Percentiles rank a stretch among this genome's conserved stretches.
Conservation (phyloP, 1,140 invertebrate genomes). For the Heliconius hermathena region DNA sequence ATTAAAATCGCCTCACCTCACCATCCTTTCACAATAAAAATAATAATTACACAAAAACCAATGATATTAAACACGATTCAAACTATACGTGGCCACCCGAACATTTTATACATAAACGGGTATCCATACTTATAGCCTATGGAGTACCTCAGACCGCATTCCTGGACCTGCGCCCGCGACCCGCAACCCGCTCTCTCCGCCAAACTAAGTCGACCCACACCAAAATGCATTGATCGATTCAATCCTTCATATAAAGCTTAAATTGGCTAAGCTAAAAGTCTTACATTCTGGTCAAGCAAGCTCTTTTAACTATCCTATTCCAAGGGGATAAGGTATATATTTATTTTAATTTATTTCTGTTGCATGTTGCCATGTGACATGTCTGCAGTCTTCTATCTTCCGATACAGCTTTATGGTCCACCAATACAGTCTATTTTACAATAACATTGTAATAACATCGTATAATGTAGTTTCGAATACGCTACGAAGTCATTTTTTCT, state of each 20-base stretch:
- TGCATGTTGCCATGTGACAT: slow-evolving; percentile 38
- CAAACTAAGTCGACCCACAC: slow-evolving; percentile 42
- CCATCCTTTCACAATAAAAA: background rate
- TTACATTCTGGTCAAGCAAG: slow-evolving; percentile 26
- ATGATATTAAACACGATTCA: slow-evolving; percentile 12
- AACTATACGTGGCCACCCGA: slow-evolving; percentile 22
- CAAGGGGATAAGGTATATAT: slow-evolving; percentile 38
- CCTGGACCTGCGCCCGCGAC: slow-evolving; percentile 61
- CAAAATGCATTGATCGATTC: slow-evolving; percentile 39
- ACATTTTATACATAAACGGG: slow-evolving; percentile 61
- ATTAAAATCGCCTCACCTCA: background rate
- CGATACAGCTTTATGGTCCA: slow-evolving; percentile 30
- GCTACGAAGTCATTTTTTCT: slow-evolving; percentile 64
- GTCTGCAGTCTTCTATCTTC: slow-evolving; percentile 13
- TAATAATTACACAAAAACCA: background rate
- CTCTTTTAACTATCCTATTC: slow-evolving; percentile 29
- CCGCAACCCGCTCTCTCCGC: slow-evolving; percentile 46
- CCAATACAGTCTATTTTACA: slow-evolving; percentile 24
- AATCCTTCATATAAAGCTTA: slow-evolving; percentile 19
- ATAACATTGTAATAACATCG: background rate
- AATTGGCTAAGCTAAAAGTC: slow-evolving; percentile 23
- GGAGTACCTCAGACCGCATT: slow-evolving; percentile 77
- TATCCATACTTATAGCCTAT: slow-evolving; percentile 71
- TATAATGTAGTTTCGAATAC: slow-evolving; percentile 30
- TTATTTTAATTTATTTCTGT: slow-evolving; percentile 38